Evolutionary conservation across 2,113 vertebrate genomes (phyloP), one percentile per base, ranked within the genome.

Genomic region (Etheostoma spectabile): DNA sequence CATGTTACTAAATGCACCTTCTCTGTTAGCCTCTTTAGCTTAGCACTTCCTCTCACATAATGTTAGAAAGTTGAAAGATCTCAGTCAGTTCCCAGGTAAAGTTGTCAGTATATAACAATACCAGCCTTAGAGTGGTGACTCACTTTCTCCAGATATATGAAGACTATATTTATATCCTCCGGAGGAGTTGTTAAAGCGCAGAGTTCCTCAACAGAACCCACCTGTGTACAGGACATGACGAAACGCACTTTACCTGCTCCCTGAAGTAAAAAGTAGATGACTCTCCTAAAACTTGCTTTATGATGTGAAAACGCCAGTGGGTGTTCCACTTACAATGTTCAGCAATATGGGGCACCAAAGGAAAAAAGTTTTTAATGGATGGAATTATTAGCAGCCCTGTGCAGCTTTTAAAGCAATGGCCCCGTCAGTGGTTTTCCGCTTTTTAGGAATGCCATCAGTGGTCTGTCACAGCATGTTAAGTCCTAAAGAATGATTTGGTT

Each of bases 81-180:
- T 79, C 64, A 79, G 61, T 73, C 59, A 27, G 12, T 53, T 75
- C 16, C 48, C 63, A 45, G 33, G 67, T 15, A 52, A 21, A 21
- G 51, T 53, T 67, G 33, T 74, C 15, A 59, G 11, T 22, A 45
- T 12, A 51, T 74, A 69, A 76, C 72, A 79, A 65, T 27, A 19
- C 24, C 48, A 63, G 81, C 62, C 45, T 88, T 67, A 79, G 33
- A 73, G 38, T 22, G 13, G 51, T 85, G 79, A 92, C 81, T 87
- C 77, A 74, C 30, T 62, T 85, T 68, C 69, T 80, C n/a, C n/a
- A n/a, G n/a, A n/a, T n/a, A n/a, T n/a, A n/a, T n/a, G n/a, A n/a
- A n/a, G n/a, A n/a, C n/a, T n/a, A n/a, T n/a, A n/a, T n/a, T n/a
- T n/a, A n/a, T n/a, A n/a, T n/a, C n/a, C n/a, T n/a, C n/a, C n/a